Evolutionary conservation across 2,113 vertebrate species (phyloP), one percentile per base, ranked within the genome.

Genomic region (Corythoichthys intestinalis): DNA sequence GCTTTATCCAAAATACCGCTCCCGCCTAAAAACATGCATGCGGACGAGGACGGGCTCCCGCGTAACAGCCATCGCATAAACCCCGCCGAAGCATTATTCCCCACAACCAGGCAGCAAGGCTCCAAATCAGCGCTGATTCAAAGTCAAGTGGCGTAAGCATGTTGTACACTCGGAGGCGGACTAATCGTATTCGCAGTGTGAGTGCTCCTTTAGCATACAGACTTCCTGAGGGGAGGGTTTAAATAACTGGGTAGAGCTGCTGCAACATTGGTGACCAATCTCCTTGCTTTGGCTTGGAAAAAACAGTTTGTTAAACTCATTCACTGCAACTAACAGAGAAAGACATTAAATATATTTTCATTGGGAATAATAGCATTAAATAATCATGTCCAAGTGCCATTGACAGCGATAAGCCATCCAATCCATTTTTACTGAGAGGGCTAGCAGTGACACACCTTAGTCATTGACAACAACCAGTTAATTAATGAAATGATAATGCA

Each of bases 101-200:
- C 84, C 72, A 70, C 86, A 85, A 88, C 87, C 86, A 86, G 74
- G 83, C 85, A 84, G 87, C 87, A 85, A 87, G 83, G 84, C 86
- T 82, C 80, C 80, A 88, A 88, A 89, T 90, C 90, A 87, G 84
- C 44, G 57, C 80, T 83, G 87, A 90, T 89, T 90, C 88, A 88
- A 87, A 88, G 85, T 88, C 88, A 87, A 90, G 88, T 88, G 87
- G 88, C 86, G 85, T 90, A 88, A 87, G 87, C 87, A 89, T 87
- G 87, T 89, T 89, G 88, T 88, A 88, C 88, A 90, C 87, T 89
- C 67, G 70, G 81, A 89, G 86, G 86, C 85, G 81, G 86, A 84
- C 86, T 92, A 88, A 92, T 91, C 89, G 85, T 86, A 88, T 92
- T 90, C 89, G 84, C 89, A 84, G 85, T 86, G 84, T 84, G 88